Evolutionary conservation across 2,888 invertebrate species (phyloP).

Genomic region (Scaptomyza caliginosa): DNA sequence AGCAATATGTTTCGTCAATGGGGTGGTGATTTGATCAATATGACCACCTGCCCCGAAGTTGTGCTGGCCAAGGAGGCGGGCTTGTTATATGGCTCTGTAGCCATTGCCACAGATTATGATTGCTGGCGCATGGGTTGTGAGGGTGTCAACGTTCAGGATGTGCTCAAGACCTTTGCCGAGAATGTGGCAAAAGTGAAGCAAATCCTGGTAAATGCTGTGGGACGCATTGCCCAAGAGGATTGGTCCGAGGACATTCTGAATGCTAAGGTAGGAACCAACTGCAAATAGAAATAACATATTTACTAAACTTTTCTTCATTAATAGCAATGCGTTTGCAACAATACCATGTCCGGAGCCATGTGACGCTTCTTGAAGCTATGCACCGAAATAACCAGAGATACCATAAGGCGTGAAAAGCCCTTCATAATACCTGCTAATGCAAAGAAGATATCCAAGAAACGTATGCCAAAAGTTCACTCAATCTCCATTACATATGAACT

Average conservation of each 20-base stretch:
- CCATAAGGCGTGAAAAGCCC: constrained; percentile 59
- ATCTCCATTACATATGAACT: constrained; percentile 75
- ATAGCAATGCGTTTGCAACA: constrained; percentile 80
- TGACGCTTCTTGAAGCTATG: constrained; percentile 79
- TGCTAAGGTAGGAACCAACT: constrained; percentile 85
- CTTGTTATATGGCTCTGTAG: constrained; percentile 94
- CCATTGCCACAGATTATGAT: constrained; percentile 99
- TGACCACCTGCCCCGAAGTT: constrained; percentile 99
- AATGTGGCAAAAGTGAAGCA: constrained; percentile 92
- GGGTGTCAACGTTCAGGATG: constrained; percentile 88
- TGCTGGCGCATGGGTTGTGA: constrained; percentile 93
- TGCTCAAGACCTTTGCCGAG: constrained; percentile 90
- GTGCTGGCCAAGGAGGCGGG: constrained; percentile 97
- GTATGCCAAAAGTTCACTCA: constrained; percentile 63
- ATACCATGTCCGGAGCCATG: constrained; percentile 79
- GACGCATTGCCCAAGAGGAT: constrained; percentile 88
- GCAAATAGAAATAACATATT: neutral
- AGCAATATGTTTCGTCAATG: constrained; percentile 93
- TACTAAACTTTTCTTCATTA: constrained; percentile 16
- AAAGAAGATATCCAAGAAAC: constrained; percentile 48
- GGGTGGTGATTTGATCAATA: constrained; percentile 96
- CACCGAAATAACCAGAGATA: constrained; percentile 71
- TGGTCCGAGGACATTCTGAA: constrained; percentile 88
- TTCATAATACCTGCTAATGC: constrained; percentile 22
- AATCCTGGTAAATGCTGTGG: constrained; percentile 89